A percentile compares a stretch with the other conserved stretches of the same genome.
Evolutionary conservation across 2,113 vertebrate genomes (phyloP).

Genomic region (Indicator indicator): DNA sequence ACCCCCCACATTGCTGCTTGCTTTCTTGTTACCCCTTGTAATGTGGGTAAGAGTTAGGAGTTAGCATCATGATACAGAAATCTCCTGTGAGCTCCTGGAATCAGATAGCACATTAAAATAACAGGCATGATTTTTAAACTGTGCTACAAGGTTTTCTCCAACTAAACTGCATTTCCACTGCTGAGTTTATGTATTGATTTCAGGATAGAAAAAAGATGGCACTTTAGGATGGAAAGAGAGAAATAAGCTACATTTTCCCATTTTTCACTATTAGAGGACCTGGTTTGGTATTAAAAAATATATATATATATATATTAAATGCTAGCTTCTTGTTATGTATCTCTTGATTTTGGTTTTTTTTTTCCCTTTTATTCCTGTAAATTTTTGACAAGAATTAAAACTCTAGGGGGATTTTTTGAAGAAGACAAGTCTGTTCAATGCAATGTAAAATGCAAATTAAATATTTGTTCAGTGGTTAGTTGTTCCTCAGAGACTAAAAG

Average conservation of each 20-base stretch:
- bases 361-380: background rate
- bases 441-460: conserved; percentile 59
- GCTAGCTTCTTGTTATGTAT: background rate
- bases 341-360: background rate
- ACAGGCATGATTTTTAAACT: background rate
- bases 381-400: background rate
- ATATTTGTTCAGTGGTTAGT: conserved; percentile 17
- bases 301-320: background rate
- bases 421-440: conserved; percentile 25
- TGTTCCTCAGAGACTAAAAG: background rate
- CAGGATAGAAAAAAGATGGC: background rate
- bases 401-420: background rate
- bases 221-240: background rate
- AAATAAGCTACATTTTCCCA: background rate
- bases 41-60: background rate
- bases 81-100: background rate
- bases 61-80: background rate
- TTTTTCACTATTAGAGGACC: background rate
- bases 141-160: background rate
- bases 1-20: background rate
- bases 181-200: background rate
- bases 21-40: background rate
- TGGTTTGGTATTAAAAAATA: background rate
- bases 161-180: background rate
- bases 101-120: background rate